phyloP scores from a whole-genome alignment of 2,797 vertebrate species.

The Acanthopagrus latus region DNA sequence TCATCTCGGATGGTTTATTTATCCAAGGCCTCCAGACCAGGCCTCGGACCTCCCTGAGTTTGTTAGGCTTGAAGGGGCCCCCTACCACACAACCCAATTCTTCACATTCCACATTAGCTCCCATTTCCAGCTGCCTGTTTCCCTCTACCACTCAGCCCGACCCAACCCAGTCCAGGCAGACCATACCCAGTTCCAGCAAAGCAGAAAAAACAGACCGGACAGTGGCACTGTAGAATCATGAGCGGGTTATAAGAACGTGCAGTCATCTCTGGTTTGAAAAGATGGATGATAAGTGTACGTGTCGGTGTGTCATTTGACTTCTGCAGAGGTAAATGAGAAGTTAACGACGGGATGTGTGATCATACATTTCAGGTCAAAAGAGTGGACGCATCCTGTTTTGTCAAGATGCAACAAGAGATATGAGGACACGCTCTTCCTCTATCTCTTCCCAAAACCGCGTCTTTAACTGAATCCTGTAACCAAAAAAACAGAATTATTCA shows the following conservation, averaged over 20 bases:
- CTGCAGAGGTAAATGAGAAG: constrained; percentile 6
- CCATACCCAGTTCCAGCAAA: constrained; percentile 45
- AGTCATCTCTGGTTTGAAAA: constrained; percentile 10
- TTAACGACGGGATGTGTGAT: not conserved
- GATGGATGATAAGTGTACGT: constrained; percentile 18
- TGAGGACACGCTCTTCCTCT: not conserved
- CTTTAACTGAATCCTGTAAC: not conserved
- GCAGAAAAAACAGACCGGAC: constrained; percentile 20
- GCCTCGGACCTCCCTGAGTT: constrained; percentile 90
- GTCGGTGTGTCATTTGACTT: constrained; percentile 10
- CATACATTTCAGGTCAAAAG: not conserved
- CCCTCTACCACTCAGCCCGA: constrained; percentile 74
- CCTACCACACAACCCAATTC: constrained; percentile 88
- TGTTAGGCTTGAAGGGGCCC: constrained; percentile 90
- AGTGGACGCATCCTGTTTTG: not conserved
- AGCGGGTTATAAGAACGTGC: constrained; percentile 5
- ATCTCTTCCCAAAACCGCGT: not conserved
- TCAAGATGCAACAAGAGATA: not conserved
- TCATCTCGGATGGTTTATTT: constrained; percentile 90
- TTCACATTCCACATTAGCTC: constrained; percentile 89
- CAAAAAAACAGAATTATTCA: not conserved
- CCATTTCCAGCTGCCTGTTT: constrained; percentile 87
- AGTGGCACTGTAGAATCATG: constrained; percentile 16
- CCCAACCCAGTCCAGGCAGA: constrained; percentile 66
- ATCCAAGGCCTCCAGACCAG: constrained; percentile 90